Conservation (phyloP, 2,888 invertebrate genomes). For the Napeogenes sylphis region DNA sequence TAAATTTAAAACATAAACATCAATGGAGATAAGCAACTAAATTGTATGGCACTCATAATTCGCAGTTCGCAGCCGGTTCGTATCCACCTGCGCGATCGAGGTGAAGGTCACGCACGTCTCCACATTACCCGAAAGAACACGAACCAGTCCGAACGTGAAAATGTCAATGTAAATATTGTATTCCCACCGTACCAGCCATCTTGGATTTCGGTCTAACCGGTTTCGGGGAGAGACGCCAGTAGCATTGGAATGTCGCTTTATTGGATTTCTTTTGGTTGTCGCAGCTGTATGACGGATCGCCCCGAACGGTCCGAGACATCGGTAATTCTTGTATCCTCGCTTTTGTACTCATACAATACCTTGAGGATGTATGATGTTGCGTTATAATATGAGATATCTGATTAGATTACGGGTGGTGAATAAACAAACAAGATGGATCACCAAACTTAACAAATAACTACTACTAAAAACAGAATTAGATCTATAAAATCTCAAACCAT, state of each 20-base stretch:
- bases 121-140: constrained; percentile 47
- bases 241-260: constrained; percentile 49
- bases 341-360: constrained; percentile 11
- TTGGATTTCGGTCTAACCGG: constrained; percentile 65
- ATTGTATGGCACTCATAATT: not conserved
- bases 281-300: constrained; percentile 31
- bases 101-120: constrained; percentile 63
- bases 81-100: constrained; percentile 63
- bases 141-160: constrained; percentile 47
- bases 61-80: constrained; percentile 20
- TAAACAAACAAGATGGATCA: not conserved
- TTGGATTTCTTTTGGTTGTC: constrained; percentile 41
- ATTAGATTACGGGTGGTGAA: not conserved
- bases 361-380: constrained; percentile 20
- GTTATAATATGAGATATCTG: not conserved
- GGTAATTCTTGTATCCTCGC: constrained; percentile 20
- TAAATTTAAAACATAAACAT: not conserved
- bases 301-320: constrained; percentile 19
- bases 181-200: constrained; percentile 64
- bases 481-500: not conserved
- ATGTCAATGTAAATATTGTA: constrained; percentile 60
- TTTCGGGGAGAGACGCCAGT: constrained; percentile 43
- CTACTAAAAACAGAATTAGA: not conserved
- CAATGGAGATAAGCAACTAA: not conserved
- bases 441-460: not conserved